Conservation (phyloP, 2,797 vertebrate species). For the Rhinogobio ventralis region DNA sequence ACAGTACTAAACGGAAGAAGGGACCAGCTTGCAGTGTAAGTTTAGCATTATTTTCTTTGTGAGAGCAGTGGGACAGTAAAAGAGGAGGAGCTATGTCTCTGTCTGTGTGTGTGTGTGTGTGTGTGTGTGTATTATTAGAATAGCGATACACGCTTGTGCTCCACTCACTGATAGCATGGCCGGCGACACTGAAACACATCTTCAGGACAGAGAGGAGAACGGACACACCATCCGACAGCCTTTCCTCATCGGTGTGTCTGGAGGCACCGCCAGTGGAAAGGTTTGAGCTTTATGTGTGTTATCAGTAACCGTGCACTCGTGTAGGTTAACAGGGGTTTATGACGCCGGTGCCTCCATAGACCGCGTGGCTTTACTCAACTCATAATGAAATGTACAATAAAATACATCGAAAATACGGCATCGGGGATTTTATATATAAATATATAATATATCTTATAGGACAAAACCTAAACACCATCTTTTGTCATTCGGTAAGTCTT, state of each 20-base stretch:
- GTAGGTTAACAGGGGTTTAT: background rate
- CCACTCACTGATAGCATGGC: slow-evolving; percentile 83
- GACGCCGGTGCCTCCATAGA: slow-evolving; percentile 10
- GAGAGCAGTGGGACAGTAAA: background rate
- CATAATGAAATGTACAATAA: background rate
- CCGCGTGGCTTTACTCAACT: slow-evolving; percentile 38
- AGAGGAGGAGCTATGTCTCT: slow-evolving; percentile 14
- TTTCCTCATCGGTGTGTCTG: slow-evolving; percentile 95
- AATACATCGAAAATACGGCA: background rate
- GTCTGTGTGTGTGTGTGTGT: background rate
- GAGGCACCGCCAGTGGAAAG: slow-evolving; percentile 96
- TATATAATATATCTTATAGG: too few relatives aligned
- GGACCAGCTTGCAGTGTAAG: background rate
- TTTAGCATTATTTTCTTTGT: background rate
- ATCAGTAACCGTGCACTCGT: background rate
- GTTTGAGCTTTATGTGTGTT: slow-evolving; percentile 70
- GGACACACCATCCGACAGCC: slow-evolving; percentile 79
- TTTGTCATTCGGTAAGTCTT: background rate
- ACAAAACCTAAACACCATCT: background rate
- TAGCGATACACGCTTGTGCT: background rate
- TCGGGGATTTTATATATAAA: background rate
- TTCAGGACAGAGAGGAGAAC: slow-evolving; percentile 79
- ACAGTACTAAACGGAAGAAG: background rate
- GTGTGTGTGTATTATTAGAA: slow-evolving; percentile 13
- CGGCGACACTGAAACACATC: slow-evolving; percentile 88